phyloP scores from a whole-genome alignment of 1,140 invertebrate species.

The Drosophila persimilis region DNA sequence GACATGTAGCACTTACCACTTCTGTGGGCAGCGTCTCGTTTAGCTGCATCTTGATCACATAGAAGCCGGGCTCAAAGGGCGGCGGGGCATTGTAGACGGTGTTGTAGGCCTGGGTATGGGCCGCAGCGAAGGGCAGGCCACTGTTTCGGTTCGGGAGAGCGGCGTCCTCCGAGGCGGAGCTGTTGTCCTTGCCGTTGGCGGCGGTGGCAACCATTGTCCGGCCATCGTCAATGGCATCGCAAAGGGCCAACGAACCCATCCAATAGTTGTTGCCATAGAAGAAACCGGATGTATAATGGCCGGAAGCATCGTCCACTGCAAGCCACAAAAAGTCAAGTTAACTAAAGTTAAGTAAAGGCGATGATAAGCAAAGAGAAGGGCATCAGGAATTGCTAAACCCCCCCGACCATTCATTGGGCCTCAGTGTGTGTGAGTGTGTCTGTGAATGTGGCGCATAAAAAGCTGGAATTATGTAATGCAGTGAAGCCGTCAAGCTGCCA shows the following conservation, averaged over 20 bases:
- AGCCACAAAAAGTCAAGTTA: slow-evolving; percentile 41
- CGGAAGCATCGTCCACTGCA: slow-evolving; percentile 91
- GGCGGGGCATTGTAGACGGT: slow-evolving; percentile 80
- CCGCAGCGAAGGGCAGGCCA: slow-evolving; percentile 72
- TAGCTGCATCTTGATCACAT: slow-evolving; percentile 85
- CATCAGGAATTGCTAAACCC: slow-evolving; percentile 30
- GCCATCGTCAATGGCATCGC: slow-evolving; percentile 86
- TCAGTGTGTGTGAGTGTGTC: slow-evolving; percentile 3
- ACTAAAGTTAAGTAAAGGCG: slow-evolving; percentile 1
- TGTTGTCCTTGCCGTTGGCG: slow-evolving; percentile 45
- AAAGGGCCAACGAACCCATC: slow-evolving; percentile 90
- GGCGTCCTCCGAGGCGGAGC: slow-evolving; percentile 20
- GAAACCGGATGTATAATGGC: slow-evolving; percentile 90
- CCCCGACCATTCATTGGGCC: neutral
- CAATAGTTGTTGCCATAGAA: slow-evolving; percentile 94
- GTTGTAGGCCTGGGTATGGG: slow-evolving; percentile 72
- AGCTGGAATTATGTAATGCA: slow-evolving; percentile 31
- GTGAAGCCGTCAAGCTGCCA: slow-evolving; percentile 4
- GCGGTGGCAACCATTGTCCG: slow-evolving; percentile 1
- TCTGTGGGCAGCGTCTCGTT: slow-evolving; percentile 83
- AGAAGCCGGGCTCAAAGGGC: slow-evolving; percentile 86
- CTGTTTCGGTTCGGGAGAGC: slow-evolving; percentile 40
- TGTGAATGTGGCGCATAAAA: slow-evolving; percentile 12
- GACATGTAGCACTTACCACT: slow-evolving; percentile 81
- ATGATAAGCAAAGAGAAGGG: slow-evolving; percentile 51